Conservation (phyloP, 35 echinoderm and acorn worm species). For the Holothuria glaberrima region DNA sequence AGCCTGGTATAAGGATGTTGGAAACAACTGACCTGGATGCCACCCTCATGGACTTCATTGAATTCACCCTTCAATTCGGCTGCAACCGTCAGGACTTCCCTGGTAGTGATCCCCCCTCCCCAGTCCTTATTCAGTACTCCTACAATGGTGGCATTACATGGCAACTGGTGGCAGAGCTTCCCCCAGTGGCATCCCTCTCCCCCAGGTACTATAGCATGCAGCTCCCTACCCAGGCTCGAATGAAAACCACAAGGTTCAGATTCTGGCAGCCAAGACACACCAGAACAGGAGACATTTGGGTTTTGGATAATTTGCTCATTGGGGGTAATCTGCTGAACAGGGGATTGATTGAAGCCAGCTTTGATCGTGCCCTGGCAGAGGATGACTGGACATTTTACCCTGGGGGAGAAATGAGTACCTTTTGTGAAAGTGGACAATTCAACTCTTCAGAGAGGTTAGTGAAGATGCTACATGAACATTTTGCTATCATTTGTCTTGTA, state of each 20-base stretch:
- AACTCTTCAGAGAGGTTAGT: slow-evolving; percentile 25
- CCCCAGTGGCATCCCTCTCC: slow-evolving; percentile 15
- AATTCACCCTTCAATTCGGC: slow-evolving; percentile 89
- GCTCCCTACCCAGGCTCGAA: slow-evolving; percentile 68
- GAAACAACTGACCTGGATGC: slow-evolving; percentile 69
- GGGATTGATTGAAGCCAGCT: slow-evolving; percentile 59
- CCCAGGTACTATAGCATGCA: slow-evolving; percentile 70
- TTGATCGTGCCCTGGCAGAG: slow-evolving; percentile 47
- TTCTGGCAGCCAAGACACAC: slow-evolving; percentile 89
- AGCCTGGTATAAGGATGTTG: slow-evolving; percentile 84
- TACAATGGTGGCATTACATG: slow-evolving; percentile 93
- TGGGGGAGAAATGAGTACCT: slow-evolving; percentile 53
- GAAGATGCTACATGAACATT: background rate
- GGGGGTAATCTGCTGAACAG: slow-evolving; percentile 75
- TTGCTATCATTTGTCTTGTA: background rate
- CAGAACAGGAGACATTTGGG: slow-evolving; percentile 63
- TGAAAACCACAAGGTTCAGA: slow-evolving; percentile 79
- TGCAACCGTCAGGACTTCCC: slow-evolving; percentile 54
- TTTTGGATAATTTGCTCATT: slow-evolving; percentile 80
- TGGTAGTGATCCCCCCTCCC: slow-evolving; percentile 15
- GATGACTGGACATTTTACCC: slow-evolving; percentile 82
- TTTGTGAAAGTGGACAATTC: background rate
- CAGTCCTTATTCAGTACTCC: slow-evolving; percentile 84
- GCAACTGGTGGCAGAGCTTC: slow-evolving; percentile 74
- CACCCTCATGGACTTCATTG: slow-evolving; percentile 87